Evolutionary conservation across 2,888 invertebrate species (phyloP).

Genomic region (Eumacrocentrus americanus): DNA sequence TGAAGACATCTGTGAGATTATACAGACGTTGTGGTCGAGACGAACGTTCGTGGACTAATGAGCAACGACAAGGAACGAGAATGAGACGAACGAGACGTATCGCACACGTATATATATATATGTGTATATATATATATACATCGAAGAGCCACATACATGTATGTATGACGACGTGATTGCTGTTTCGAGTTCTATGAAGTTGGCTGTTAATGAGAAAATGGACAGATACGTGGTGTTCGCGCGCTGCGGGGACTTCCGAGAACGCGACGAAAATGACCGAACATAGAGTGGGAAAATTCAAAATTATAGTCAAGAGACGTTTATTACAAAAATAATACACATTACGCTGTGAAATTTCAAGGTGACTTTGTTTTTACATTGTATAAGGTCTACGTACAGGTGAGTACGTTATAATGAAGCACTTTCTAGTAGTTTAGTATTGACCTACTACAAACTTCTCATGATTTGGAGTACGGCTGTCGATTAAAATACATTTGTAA

Average conservation of each 20-base stretch:
- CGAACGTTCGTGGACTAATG: slow-evolving; percentile 9
- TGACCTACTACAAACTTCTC: no score
- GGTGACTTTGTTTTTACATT: neutral
- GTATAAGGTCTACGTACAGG: neutral
- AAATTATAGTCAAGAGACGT: neutral
- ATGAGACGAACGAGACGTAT: no score
- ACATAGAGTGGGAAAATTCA: neutral
- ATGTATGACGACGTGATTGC: no score
- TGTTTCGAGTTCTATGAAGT: no score
- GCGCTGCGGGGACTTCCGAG: neutral
- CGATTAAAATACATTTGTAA: neutral
- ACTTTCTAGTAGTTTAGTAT: no score
- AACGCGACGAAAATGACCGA: neutral
- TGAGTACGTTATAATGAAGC: slow-evolving; percentile 18
- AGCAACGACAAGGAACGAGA: neutral
- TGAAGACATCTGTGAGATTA: slow-evolving; percentile 40
- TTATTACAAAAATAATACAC: slow-evolving; percentile 35
- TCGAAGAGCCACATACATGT: no score
- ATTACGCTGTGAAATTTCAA: slow-evolving; percentile 27
- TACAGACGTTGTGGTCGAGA: slow-evolving; percentile 1
- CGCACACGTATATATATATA: no score
- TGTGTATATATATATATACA: no score
- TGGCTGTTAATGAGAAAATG: neutral
- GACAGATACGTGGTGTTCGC: neutral
- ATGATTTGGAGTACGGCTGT: no score